Conservation (phyloP, 2,888 invertebrate species). For the Vesta saturnalis region DNA sequence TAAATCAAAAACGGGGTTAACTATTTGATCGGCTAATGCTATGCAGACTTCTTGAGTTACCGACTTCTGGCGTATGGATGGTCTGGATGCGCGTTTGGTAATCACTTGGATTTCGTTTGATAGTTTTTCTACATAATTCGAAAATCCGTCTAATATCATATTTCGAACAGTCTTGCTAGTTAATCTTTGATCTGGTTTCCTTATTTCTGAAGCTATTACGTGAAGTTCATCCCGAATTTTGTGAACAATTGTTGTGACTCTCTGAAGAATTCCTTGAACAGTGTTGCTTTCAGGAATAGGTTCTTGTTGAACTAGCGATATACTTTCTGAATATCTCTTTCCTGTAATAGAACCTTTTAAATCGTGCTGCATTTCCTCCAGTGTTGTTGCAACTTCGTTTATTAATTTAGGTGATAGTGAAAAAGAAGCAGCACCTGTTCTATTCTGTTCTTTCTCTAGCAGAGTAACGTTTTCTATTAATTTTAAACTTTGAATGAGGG, state of each 20-base stretch:
- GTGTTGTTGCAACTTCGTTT: slow-evolving; percentile 65
- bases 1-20: slow-evolving; percentile 71
- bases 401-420: slow-evolving; percentile 60
- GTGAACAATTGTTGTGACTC: slow-evolving; percentile 59
- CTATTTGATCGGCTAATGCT: slow-evolving; percentile 71
- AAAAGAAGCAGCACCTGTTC: not conserved
- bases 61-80: slow-evolving; percentile 54
- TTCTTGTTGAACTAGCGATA: slow-evolving; percentile 6
- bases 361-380: slow-evolving; percentile 69
- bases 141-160: slow-evolving; percentile 48
- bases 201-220: slow-evolving; percentile 34
- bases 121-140: slow-evolving; percentile 53
- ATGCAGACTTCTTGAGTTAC: slow-evolving; percentile 61
- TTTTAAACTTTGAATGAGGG: slow-evolving; percentile 67
- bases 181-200: slow-evolving; percentile 27
- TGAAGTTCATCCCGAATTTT: slow-evolving; percentile 63
- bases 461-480: slow-evolving; percentile 65
- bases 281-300: slow-evolving; percentile 26
- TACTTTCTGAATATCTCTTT: not conserved
- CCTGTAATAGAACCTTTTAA: slow-evolving; percentile 59
- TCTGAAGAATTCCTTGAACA: slow-evolving; percentile 48
- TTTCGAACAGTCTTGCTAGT: slow-evolving; percentile 34
- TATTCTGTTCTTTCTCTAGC: slow-evolving; percentile 61
- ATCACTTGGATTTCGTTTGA: slow-evolving; percentile 53
- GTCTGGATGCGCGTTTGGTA: slow-evolving; percentile 54